Conservation (phyloP, 2,113 vertebrate species). For the Anhinga anhinga region DNA sequence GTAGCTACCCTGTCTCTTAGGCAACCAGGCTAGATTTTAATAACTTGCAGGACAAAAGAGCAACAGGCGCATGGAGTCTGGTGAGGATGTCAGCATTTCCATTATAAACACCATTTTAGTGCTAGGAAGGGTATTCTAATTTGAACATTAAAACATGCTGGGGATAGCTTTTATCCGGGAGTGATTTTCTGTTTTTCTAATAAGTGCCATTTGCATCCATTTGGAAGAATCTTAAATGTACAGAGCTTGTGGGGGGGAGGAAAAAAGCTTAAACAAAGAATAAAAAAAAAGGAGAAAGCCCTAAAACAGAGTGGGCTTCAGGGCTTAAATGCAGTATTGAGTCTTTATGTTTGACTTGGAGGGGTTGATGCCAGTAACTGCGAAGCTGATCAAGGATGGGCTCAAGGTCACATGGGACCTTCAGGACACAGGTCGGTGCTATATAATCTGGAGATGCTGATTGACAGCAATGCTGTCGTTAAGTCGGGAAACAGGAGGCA, state of each 20-base stretch:
- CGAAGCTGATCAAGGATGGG: background rate
- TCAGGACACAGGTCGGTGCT: background rate
- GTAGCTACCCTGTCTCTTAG: conserved; percentile 42
- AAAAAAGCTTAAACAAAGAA: background rate
- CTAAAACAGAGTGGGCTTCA: background rate
- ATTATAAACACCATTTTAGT: conserved; percentile 33
- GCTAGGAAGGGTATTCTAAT: background rate
- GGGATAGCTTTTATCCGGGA: background rate
- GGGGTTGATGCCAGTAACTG: background rate
- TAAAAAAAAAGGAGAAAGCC: background rate
- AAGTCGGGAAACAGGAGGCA: background rate
- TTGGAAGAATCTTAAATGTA: background rate
- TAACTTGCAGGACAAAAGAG: conserved; percentile 43
- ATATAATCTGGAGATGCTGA: background rate
- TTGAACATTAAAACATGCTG: conserved; percentile 19
- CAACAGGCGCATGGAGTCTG: background rate
- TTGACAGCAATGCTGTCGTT: background rate
- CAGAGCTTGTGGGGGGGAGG: background rate
- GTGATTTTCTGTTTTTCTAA: conserved; percentile 13
- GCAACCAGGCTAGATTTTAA: conserved; percentile 48
- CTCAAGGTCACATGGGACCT: background rate
- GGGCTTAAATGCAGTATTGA: background rate
- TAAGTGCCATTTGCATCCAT: conserved; percentile 29
- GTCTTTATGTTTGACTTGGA: background rate
- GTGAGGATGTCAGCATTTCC: conserved; percentile 30